Evolutionary conservation across 2,113 vertebrate genomes (phyloP).

Genomic region (Catharus fuscescens): DNA sequence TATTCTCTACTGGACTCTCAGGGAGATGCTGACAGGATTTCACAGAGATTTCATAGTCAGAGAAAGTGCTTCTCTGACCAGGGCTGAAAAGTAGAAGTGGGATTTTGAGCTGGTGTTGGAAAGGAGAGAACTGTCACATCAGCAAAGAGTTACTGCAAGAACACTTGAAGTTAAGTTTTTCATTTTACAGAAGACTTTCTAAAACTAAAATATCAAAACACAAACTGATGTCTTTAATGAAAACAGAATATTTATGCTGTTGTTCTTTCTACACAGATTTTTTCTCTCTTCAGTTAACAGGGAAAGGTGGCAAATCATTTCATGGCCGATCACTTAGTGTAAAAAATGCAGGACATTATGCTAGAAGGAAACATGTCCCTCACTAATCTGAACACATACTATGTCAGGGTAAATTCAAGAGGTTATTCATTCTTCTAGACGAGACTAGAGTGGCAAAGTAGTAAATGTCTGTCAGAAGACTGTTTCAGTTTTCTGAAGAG

Average conservation of each 20-base stretch:
- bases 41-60: not conserved
- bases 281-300: not conserved
- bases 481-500: not conserved
- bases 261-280: not conserved
- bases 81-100: not conserved
- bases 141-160: not conserved
- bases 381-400: not conserved
- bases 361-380: not conserved
- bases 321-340: not conserved
- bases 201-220: not conserved
- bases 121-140: not conserved
- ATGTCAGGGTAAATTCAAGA: not conserved
- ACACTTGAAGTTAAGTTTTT: not conserved
- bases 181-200: not conserved
- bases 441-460: not conserved
- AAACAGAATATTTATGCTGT: not conserved
- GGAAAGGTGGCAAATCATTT: not conserved
- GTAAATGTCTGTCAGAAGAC: not conserved
- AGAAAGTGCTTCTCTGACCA: not conserved
- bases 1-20: not conserved
- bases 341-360: not conserved
- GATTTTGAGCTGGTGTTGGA: not conserved
- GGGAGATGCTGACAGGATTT: not conserved
- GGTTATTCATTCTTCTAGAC: not conserved
- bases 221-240: not conserved